Evolutionary conservation across 1,140 invertebrate species (phyloP), one percentile per base, ranked within the genome.

Genomic region (Marisa cornuarietis): DNA sequence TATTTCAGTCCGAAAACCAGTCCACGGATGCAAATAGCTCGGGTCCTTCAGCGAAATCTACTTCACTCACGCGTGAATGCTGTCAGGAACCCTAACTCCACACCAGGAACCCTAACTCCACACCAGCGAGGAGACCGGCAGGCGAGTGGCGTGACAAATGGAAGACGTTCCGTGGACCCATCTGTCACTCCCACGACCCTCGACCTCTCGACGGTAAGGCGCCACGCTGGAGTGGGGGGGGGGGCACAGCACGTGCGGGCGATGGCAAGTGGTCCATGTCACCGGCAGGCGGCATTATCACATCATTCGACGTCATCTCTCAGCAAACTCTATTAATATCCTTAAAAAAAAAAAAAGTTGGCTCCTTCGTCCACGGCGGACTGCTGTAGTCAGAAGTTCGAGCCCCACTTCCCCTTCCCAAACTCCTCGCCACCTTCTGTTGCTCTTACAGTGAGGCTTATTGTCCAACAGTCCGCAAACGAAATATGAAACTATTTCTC

Each of bases 101-200:
- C n/a, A 69, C 66, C 66, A 26, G 66, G 42, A n/a, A 69, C 66
- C 66, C 3, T n/a, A 31, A 69, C 66, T 31, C 49, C 69, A 71
- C n/a, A 13, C n/a, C n/a, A 54, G 69, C 9, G 18, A 16, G 31
- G 18, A 18, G 31, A 31, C 69, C n/a, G 16, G 9, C n/a, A 31
- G 18, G 69, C 24, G 49, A 42, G 49, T 42, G 69, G 31, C 69
- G 9, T 20, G 69, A 42, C 9, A 49, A 71, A 31, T 42, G 69
- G 18, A 49, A 20, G 31, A 49, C 24, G 22, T 8, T 18, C 49
- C 26, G 8, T 20, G 31, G 31, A 10, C 26, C 69, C 69, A 71
- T 71, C 69, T 71, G 69, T 71, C 69, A 71, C 69, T 22, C 69
- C 26, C 24, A 71, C 31, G 69, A 71, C 69, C 69, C 49, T 49